Evolutionary conservation across 2,113 vertebrate species (phyloP).

Genomic region (Pseudopodoces humilis): DNA sequence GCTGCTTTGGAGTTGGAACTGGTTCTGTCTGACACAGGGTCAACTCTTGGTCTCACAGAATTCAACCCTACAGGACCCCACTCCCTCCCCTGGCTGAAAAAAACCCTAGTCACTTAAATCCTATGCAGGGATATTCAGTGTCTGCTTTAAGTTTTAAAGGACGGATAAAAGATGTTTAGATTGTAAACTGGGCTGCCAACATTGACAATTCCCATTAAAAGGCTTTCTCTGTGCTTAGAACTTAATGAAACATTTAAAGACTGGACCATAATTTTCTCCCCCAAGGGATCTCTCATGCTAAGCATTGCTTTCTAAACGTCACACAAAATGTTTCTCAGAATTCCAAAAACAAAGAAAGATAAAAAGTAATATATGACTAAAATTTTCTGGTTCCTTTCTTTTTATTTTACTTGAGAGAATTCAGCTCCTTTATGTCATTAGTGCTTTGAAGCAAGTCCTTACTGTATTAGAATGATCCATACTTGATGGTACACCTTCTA

Average conservation of each 20-base stretch:
- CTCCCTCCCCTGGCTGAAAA: not conserved
- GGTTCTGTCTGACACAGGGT: fast-evolving
- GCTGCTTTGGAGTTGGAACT: not conserved
- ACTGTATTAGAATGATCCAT: not conserved
- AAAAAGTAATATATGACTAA: not conserved
- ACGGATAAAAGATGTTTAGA: not conserved
- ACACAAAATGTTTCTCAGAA: not conserved
- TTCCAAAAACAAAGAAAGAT: not conserved
- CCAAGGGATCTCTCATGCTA: not conserved
- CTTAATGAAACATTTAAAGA: not conserved
- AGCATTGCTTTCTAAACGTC: not conserved
- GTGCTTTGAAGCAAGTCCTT: not conserved
- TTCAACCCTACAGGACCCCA: fast-evolving
- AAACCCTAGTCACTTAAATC: not conserved
- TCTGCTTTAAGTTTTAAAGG: not conserved
- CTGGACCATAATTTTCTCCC: not conserved
- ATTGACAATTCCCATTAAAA: not conserved
- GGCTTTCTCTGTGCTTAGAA: not conserved
- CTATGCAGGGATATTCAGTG: not conserved
- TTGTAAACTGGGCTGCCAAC: not conserved
- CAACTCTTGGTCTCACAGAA: not conserved
- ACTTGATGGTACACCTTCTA: not conserved
- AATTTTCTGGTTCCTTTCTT: not conserved
- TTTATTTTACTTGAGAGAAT: not conserved
- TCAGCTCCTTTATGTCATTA: not conserved